phyloP scores from a whole-genome alignment of 37 sponge, comb jelly and placozoan genomes.

The Hormiphora californensis region DNA sequence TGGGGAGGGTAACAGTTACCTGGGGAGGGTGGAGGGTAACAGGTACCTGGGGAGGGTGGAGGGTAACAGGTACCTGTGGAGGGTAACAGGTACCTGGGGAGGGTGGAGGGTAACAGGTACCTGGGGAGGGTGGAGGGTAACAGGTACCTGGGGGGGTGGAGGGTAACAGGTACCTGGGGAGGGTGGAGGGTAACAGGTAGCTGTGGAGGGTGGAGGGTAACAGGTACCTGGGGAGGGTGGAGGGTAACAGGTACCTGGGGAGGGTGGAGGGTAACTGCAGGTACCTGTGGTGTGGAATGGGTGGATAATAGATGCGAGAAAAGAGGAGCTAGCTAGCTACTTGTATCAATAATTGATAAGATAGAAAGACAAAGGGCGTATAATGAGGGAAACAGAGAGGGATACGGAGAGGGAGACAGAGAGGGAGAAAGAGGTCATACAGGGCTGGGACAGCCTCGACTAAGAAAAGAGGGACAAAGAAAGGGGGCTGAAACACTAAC shows the following conservation, averaged over 20 bases:
- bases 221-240: background rate
- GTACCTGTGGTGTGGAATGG: too few relatives aligned
- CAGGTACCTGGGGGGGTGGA: background rate
- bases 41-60: background rate
- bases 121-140: background rate
- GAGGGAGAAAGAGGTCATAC: too few relatives aligned
- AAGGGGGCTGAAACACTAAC: background rate
- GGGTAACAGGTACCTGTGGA: background rate
- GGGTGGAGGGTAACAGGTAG: background rate
- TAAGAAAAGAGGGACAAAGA: background rate
- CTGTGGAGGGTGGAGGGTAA: background rate
- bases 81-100: background rate
- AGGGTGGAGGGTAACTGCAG: too few relatives aligned
- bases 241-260: background rate
- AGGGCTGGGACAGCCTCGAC: too few relatives aligned
- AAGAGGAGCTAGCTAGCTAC: too few relatives aligned
- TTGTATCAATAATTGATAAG: too few relatives aligned
- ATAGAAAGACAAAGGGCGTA: too few relatives aligned
- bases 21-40: background rate
- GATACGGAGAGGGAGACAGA: too few relatives aligned
- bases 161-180: background rate
- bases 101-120: background rate
- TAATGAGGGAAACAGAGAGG: too few relatives aligned
- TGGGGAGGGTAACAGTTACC: background rate
- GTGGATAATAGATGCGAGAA: too few relatives aligned